A percentile compares a stretch with the other conserved stretches of the same genome.
Conservation (phyloP, 2,797 vertebrate species). For the Rhinoraja longicauda region DNA sequence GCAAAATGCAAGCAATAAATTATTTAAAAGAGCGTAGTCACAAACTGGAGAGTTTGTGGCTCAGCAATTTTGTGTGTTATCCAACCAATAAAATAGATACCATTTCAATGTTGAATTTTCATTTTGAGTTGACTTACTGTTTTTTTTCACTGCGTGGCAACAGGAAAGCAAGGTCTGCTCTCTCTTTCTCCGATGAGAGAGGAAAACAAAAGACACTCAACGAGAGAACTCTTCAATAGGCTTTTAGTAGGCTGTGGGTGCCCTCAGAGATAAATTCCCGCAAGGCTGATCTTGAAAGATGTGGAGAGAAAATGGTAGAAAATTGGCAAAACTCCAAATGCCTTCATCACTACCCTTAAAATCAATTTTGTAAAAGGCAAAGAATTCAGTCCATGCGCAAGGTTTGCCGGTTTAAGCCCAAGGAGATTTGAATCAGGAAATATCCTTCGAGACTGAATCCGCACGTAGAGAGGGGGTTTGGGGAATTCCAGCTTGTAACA, state of each 20-base stretch:
- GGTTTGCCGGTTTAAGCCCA: neutral
- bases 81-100: neutral
- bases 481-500: conserved; percentile 4
- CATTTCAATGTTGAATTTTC: neutral
- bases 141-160: neutral
- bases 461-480: neutral
- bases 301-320: neutral
- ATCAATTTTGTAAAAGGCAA: neutral
- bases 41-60: neutral
- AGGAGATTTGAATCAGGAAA: neutral
- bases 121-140: neutral
- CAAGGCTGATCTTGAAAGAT: neutral
- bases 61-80: neutral
- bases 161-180: neutral
- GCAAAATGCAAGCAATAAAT: neutral
- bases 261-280: neutral
- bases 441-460: neutral
- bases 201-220: neutral
- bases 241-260: neutral
- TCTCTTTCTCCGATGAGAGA: neutral
- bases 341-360: neutral
- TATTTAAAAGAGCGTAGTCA: neutral
- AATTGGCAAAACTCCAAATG: neutral
- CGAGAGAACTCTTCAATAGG: neutral
- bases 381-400: neutral